Evolutionary conservation across 1,140 invertebrate genomes (phyloP).

Genomic region (Pomacea maculata): DNA sequence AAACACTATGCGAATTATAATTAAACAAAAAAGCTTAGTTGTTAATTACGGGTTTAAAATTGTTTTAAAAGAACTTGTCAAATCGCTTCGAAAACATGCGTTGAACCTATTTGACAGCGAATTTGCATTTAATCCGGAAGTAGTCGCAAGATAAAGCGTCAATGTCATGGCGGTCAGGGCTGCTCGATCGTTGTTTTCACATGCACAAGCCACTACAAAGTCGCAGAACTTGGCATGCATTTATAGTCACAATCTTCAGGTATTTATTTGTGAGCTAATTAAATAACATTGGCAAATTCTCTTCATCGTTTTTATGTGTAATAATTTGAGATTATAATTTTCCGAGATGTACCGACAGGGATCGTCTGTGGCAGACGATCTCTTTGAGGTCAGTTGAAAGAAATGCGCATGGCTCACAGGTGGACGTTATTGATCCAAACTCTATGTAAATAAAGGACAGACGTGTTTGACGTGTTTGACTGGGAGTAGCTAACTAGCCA

Average conservation of each 20-base stretch:
- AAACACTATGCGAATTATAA: too few relatives aligned
- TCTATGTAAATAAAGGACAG: too few relatives aligned
- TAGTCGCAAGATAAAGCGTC: constrained; percentile 6
- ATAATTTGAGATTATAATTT: not conserved
- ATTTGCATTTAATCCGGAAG: constrained; percentile 10
- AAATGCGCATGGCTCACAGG: too few relatives aligned
- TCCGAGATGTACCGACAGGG: not conserved
- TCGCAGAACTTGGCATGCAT: not conserved
- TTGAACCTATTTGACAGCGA: too few relatives aligned
- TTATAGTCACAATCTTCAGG: not conserved
- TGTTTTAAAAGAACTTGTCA: not conserved
- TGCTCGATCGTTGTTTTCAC: constrained; percentile 7
- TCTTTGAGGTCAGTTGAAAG: not conserved
- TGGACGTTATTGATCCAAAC: too few relatives aligned
- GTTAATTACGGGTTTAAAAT: not conserved
- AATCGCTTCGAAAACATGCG: too few relatives aligned
- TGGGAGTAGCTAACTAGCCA: too few relatives aligned
- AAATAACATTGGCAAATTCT: not conserved
- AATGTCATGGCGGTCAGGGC: constrained; percentile 22
- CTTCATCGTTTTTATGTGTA: not conserved
- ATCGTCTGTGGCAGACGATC: not conserved
- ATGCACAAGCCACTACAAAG: not conserved
- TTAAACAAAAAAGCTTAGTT: too few relatives aligned
- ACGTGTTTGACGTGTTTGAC: too few relatives aligned
- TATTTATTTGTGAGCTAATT: not conserved